Conservation (phyloP, 2,797 vertebrate species). For the Enteromius afrohamiltoni region DNA sequence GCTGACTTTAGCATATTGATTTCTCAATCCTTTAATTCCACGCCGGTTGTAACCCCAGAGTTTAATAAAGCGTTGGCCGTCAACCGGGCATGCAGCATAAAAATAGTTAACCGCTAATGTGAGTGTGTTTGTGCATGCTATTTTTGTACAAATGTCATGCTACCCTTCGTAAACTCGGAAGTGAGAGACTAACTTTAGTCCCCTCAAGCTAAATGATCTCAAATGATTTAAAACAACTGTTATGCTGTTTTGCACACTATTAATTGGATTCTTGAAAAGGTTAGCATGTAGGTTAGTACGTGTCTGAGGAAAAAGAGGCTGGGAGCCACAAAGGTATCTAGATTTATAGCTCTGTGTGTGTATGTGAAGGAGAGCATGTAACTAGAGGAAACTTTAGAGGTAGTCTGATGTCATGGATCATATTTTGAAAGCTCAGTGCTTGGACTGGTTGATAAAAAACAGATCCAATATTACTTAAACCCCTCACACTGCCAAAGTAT, state of each 20-base stretch:
- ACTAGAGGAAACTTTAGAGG: slow-evolving; percentile 39
- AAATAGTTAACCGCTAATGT: slow-evolving; percentile 56
- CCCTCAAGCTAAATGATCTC: slow-evolving; percentile 30
- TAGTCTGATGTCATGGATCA: slow-evolving; percentile 52
- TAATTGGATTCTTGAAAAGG: slow-evolving; percentile 18
- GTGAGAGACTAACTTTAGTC: slow-evolving; percentile 53
- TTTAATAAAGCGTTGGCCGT: slow-evolving; percentile 40
- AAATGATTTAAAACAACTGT: slow-evolving; percentile 60
- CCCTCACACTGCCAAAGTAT: neutral
- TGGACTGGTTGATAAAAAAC: slow-evolving; percentile 33
- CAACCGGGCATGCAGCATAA: slow-evolving; percentile 31
- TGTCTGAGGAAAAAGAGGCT: slow-evolving; percentile 25
- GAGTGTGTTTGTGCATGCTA: slow-evolving; percentile 48
- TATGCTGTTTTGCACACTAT: slow-evolving; percentile 23
- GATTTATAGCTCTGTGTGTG: slow-evolving; percentile 36
- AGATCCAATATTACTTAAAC: slow-evolving; percentile 32
- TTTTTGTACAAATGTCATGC: slow-evolving; percentile 53
- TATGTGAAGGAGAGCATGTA: neutral
- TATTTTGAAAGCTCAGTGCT: slow-evolving; percentile 47
- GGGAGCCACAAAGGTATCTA: slow-evolving; percentile 13
- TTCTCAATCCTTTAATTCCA: slow-evolving; percentile 37
- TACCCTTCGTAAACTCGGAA: slow-evolving; percentile 62
- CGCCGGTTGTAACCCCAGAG: slow-evolving; percentile 10
- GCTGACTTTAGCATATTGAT: slow-evolving; percentile 8
- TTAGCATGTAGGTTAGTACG: neutral